phyloP scores from a whole-genome alignment of 2,797 vertebrate genomes.

The Lagodon rhomboides region DNA sequence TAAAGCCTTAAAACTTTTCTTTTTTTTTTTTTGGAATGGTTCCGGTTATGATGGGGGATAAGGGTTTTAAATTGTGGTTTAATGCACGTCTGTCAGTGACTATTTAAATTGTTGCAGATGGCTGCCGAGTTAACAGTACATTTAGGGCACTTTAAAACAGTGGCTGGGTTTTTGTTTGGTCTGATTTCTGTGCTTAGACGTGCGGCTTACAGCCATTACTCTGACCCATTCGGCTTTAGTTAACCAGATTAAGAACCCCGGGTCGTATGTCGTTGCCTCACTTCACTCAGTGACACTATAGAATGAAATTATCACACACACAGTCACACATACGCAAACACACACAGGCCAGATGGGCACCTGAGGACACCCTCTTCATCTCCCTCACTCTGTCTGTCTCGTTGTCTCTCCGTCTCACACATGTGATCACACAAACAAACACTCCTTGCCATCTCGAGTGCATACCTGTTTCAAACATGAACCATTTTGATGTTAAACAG shows the following conservation, averaged over 20 bases:
- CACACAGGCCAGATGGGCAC: constrained; percentile 48
- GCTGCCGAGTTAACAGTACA: constrained; percentile 58
- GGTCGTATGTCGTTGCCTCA: constrained; percentile 34
- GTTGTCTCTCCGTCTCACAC: constrained; percentile 28
- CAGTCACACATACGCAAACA: constrained; percentile 14
- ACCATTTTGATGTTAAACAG: neutral
- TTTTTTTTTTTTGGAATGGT: constrained; percentile 12
- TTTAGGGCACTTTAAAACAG: constrained; percentile 35
- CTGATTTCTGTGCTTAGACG: constrained; percentile 61
- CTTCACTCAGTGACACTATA: constrained; percentile 40
- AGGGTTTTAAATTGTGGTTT: constrained; percentile 48
- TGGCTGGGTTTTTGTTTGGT: constrained; percentile 36
- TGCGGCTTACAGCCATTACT: constrained; percentile 59
- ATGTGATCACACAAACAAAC: constrained; percentile 6
- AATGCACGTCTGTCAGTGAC: constrained; percentile 45
- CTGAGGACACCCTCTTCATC: constrained; percentile 52
- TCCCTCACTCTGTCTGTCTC: constrained; percentile 29
- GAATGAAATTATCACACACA: constrained; percentile 33
- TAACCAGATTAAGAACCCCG: constrained; percentile 66
- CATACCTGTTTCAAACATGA: neutral
- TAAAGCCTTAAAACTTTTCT: constrained; percentile 30
- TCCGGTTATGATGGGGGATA: constrained; percentile 42
- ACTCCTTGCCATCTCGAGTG: constrained; percentile 4
- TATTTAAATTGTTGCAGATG: constrained; percentile 56
- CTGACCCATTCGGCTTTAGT: constrained; percentile 60